Evolutionary conservation across 1,140 invertebrate genomes (phyloP).

Genomic region (Rhizoglyphus robini): DNA sequence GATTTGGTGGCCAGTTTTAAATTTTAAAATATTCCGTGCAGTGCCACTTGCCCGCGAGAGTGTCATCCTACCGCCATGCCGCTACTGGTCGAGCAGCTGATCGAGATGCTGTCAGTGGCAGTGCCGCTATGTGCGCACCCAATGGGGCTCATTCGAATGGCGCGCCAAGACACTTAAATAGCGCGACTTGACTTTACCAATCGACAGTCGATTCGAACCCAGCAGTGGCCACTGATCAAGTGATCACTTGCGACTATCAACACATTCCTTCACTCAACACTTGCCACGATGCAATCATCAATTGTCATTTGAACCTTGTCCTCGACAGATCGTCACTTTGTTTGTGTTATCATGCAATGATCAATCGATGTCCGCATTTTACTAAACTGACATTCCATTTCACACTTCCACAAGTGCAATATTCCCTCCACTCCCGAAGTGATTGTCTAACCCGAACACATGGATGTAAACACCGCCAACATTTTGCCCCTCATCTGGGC

Average conservation of each 20-base stretch:
- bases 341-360: background rate
- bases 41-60: background rate
- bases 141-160: background rate
- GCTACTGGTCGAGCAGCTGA: background rate
- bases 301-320: background rate
- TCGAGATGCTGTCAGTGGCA: background rate
- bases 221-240: too few species aligned
- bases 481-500: constrained; percentile 9
- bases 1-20: background rate
- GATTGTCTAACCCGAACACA: background rate
- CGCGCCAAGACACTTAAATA: constrained; percentile 4
- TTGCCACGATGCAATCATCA: background rate
- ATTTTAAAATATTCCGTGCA: constrained; percentile 9
- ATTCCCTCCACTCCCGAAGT: background rate
- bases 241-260: too few species aligned
- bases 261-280: too few species aligned
- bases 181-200: background rate
- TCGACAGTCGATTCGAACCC: background rate
- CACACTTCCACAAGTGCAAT: background rate
- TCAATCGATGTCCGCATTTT: background rate
- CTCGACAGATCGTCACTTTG: background rate
- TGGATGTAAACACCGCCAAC: constrained; percentile 15
- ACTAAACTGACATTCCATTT: background rate
- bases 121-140: background rate
- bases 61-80: background rate